Percentiles rank a stretch among this genome's conserved stretches.
Conservation (phyloP, 2,888 invertebrate genomes). For the Melieria picta region DNA sequence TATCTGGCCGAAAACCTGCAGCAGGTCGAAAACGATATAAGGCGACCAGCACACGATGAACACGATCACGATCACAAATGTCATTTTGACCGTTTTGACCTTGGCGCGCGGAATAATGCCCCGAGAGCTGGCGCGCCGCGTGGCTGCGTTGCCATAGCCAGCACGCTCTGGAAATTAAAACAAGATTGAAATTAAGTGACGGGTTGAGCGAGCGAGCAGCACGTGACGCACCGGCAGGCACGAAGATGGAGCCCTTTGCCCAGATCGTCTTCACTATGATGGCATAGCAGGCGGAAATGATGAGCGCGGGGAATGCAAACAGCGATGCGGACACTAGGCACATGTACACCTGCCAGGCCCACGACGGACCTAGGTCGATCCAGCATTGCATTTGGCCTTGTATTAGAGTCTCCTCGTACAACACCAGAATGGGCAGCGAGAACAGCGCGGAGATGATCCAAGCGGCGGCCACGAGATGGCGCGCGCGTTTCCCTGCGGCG, state of each 20-base stretch:
- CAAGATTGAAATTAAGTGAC: background rate
- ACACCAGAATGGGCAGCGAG: constrained; percentile 82
- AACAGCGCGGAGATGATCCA: constrained; percentile 86
- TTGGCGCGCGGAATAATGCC: constrained; percentile 95
- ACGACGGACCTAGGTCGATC: constrained; percentile 81
- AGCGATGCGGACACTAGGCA: constrained; percentile 82
- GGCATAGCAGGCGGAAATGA: constrained; percentile 90
- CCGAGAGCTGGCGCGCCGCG: constrained; percentile 85
- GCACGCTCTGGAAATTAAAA: constrained; percentile 49
- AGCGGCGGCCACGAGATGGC: constrained; percentile 80
- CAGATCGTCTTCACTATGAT: constrained; percentile 93
- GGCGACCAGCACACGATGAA: constrained; percentile 96
- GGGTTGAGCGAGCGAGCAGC: too few relatives aligned
- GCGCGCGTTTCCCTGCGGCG: constrained; percentile 81
- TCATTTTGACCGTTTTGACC: constrained; percentile 98
- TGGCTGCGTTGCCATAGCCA: constrained; percentile 67
- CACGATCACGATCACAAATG: constrained; percentile 93
- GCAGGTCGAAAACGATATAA: constrained; percentile 90
- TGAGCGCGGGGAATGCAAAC: constrained; percentile 86
- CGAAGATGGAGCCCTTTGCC: constrained; percentile 73
- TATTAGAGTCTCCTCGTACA: constrained; percentile 82
- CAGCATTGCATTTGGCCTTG: constrained; percentile 87
- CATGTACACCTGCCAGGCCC: constrained; percentile 91
- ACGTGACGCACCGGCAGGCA: constrained; percentile 56
- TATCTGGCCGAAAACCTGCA: constrained; percentile 87